Base-by-base conservation (phyloP, 2,113 vertebrate species). In the Pomatorhinus ruficollis region DNA sequence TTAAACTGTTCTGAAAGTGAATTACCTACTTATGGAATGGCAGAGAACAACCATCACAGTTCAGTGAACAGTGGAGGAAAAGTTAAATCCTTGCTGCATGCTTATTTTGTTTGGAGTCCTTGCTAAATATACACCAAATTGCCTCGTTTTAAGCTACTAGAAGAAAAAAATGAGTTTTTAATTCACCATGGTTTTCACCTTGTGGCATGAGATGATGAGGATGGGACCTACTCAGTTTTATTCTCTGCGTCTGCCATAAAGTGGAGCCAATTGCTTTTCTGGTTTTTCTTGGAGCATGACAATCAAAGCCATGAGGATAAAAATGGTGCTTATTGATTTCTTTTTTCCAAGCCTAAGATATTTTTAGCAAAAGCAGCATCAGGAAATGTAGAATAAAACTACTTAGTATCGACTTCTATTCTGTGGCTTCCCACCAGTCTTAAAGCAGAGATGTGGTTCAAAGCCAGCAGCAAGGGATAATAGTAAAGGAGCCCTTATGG, bases 311-410 rank as follows among this genome's bases (percentile, higher is more conserved):
- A 35, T 68, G 42, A 89, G 77, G 69, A 60, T 87, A 86, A 88
- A 93, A 89, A 75, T 31, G 30, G 69, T 94, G 83, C 88, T 96
- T 94, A 95, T 93, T 95, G 94, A 78, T 68, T 83, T 90, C 25
- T 65, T 57, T 89, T 74, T 86, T 70, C 11, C 59, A 69, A 56
- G 39, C 66, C 31, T 79, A 72, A 95, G 94, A 24, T 95, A 87
- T 95, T 97, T 96, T 96, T 94, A 94, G 87, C 86, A 92, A 75
- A 31, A 90, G 24, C 72, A 75, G 33, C 69, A 94, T 86, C 74
- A 91, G 89, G 91, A 96, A 95, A 92, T 93, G 68, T 37, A 81
- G 63, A 90, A 80, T 83, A 64, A 94, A 96, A 81, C 80, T 83
- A 44, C 42, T 91, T 91, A 92, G 77, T 93, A 96, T 96, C 0